Percentiles rank a stretch among this genome's conserved stretches.
phyloP scores from a whole-genome alignment of 2,113 vertebrate genomes.

The Sitta europaea region DNA sequence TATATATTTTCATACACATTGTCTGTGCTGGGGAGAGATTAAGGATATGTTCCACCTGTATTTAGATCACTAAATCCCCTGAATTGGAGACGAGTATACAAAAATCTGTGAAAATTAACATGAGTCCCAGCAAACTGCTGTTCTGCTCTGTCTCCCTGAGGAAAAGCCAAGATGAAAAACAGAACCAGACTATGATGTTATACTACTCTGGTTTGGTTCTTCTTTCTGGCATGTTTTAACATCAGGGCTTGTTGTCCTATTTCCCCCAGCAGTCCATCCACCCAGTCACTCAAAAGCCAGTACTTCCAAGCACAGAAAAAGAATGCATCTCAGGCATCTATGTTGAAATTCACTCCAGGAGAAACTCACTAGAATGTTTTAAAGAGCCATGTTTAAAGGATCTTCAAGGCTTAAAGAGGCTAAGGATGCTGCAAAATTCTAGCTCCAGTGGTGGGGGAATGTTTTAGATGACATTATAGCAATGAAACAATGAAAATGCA shows the following conservation, averaged over 20 bases:
- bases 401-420: not conserved
- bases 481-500: not conserved
- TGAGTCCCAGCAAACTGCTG: not conserved
- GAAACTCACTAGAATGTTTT: not conserved
- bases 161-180: conserved; percentile 7
- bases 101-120: conserved; percentile 1
- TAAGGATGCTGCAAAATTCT: not conserved
- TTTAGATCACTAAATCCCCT: not conserved
- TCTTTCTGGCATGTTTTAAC: not conserved
- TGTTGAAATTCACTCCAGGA: not conserved
- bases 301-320: not conserved
- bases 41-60: not conserved
- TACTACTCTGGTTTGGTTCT: not conserved
- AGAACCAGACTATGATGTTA: not conserved
- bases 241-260: not conserved
- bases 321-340: not conserved
- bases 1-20: not conserved
- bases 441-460: not conserved
- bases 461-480: not conserved
- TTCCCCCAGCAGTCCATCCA: not conserved
- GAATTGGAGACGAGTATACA: not conserved
- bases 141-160: not conserved
- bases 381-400: not conserved
- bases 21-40: not conserved
- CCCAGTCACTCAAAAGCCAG: not conserved